Conservation (phyloP, 2,888 invertebrate genomes). For the Trichogramma dendrolimi region DNA sequence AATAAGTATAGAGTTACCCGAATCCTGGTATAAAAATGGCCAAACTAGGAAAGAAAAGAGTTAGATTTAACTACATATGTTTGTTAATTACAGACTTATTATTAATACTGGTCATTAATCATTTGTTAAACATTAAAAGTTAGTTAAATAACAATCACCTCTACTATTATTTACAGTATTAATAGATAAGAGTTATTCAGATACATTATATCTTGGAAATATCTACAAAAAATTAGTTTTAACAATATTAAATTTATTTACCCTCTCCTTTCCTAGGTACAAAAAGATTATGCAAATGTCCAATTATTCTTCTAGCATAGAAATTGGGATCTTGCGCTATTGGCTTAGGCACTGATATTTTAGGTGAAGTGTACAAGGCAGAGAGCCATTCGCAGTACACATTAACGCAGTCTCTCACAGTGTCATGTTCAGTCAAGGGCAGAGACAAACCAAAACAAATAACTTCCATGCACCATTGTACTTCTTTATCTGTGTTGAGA, state of each 20-base stretch:
- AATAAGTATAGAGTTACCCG: constrained; percentile 61
- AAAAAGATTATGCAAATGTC: constrained; percentile 91
- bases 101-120: too few relatives aligned
- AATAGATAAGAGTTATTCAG: too few relatives aligned
- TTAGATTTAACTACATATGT: constrained; percentile 6
- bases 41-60: constrained; percentile 68
- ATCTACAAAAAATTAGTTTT: neutral
- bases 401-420: constrained; percentile 91
- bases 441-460: constrained; percentile 88
- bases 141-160: too few relatives aligned
- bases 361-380: constrained; percentile 76
- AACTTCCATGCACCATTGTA: constrained; percentile 81
- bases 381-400: constrained; percentile 96
- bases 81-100: too few relatives aligned
- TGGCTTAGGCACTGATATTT: constrained; percentile 84
- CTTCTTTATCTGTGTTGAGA: constrained; percentile 78
- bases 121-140: too few relatives aligned
- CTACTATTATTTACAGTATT: too few relatives aligned
- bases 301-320: constrained; percentile 85
- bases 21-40: constrained; percentile 82
- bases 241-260: constrained; percentile 53
- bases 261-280: constrained; percentile 90
- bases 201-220: constrained; percentile 9
- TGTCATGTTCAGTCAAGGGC: constrained; percentile 87
- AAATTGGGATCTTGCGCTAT: constrained; percentile 84